Evolutionary conservation across 2,888 invertebrate species (phyloP), one percentile per base, ranked within the genome.

Genomic region (Metacarcinus magister): DNA sequence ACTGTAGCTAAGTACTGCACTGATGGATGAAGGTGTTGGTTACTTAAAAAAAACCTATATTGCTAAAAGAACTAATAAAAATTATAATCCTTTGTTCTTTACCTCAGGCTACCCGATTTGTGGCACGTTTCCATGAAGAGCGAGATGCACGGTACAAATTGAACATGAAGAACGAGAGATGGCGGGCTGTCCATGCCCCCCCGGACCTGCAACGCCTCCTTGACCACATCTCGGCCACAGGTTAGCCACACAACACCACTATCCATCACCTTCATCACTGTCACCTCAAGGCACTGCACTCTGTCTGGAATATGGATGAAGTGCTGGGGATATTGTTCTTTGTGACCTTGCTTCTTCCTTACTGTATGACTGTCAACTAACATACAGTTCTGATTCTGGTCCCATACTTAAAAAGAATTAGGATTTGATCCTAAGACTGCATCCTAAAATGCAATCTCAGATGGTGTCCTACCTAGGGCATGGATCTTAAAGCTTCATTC

Each of bases 131-230:
- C 97, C 99, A 99, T 97, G 98, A 98, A 87, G 99, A 99, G 97
- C 98, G 99, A 92, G 99, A 99, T 97, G 98, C 98, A 94, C 99
- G 99, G 97, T 98, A 99, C 95, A 98, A 98, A 89, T 97, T 99
- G 96, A 98, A 99, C 75, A 98, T 99, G 91, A 99, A 99, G 97
- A 98, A 98, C 97, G 99, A 99, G 97, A 98, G 99, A 96, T 99
- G 99, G 99, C 99, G 99, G 97, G 98, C 98, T 97, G 99, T 99
- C 5, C 99, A 99, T 97, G 99, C 99, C 94, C 99, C 99, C 0
- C 98, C 98, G 97, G 99, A 99, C 97, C 98, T 99, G 97, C 99
- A 99, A 98, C 98, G 98, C 97, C 98, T 99, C 96, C 98, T 99
- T 67, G 98, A 98, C 97, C 98, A 98, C 97, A 98, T 99, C 97